Evolutionary conservation across 2,113 vertebrate species (phyloP), one percentile per base, ranked within the genome.

Genomic region (Poecile atricapillus): DNA sequence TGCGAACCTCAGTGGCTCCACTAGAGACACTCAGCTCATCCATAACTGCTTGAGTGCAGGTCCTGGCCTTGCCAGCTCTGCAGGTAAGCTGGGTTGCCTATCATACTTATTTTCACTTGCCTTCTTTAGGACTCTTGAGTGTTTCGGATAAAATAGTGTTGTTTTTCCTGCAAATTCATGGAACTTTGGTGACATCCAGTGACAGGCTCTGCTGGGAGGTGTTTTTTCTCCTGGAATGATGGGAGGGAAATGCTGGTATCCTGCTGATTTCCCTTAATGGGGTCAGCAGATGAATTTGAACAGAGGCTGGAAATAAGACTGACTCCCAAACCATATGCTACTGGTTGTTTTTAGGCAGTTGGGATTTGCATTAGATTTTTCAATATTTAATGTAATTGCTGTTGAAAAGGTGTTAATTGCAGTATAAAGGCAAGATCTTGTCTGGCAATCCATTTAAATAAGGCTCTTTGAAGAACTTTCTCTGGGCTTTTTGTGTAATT

Each of bases 131-230:
- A 30, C 11, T 83, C 39, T 39, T 43, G 14, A 78, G 50, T 88
- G 91, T 97, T 95, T 80, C 85, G 83, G 67, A 84, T 86, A 96
- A 96, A 94, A 81, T 58, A 65, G 20, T 77, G 46, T 55, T 91
- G 18, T 52, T 93, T 96, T 78, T 69, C 63, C 70, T 87, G 64
- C 33, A 83, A 96, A 93, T 95, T 91, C 82, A 56, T 89, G 87
- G 94, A 96, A 94, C 81, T 94, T 92, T 75, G 94, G 89, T 95
- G 95, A 94, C 90, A 93, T 87, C 93, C 94, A 96, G 92, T 89
- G 88, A 95, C 94, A 87, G 37, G 25, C 94, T 95, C 80, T 87
- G 68, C 87, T 83, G 81, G 74, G 92, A 91, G 52, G 47, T 76
- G 35, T 15, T 46, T 79, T 83, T 83, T 47, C 37, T 73, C 68